Percentiles rank a stretch among this genome's conserved stretches.
Evolutionary conservation across 2,888 invertebrate species (phyloP).

Genomic region (Diogma glabrata): DNA sequence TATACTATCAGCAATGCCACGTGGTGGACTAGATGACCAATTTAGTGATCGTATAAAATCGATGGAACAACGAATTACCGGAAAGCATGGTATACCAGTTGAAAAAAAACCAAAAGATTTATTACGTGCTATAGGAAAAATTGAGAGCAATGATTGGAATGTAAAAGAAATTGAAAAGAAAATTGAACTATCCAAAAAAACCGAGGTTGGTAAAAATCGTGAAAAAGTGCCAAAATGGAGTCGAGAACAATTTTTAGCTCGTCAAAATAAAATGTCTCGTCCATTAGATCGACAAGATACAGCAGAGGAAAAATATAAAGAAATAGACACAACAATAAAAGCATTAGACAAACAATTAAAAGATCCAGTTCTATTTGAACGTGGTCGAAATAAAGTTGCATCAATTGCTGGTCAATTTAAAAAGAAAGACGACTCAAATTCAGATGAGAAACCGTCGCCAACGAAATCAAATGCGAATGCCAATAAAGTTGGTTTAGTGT

Average conservation of each 20-base stretch:
- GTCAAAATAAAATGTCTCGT: slow-evolving; percentile 57
- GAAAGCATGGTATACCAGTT: slow-evolving; percentile 40
- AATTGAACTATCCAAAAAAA: slow-evolving; percentile 48
- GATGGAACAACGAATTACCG: slow-evolving; percentile 68
- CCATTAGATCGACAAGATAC: slow-evolving; percentile 46
- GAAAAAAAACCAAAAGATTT: slow-evolving; percentile 78
- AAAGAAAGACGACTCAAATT: slow-evolving; percentile 31
- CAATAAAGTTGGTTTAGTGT: slow-evolving; percentile 44
- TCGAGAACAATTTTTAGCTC: slow-evolving; percentile 59
- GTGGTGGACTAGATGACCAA: slow-evolving; percentile 31
- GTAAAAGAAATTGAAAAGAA: slow-evolving; percentile 82
- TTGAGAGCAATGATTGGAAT: slow-evolving; percentile 85
- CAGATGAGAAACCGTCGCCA: background rate
- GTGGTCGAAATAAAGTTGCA: slow-evolving; percentile 67
- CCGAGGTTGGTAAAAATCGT: slow-evolving; percentile 38
- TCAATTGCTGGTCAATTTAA: slow-evolving; percentile 71
- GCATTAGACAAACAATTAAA: slow-evolving; percentile 59
- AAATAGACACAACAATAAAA: slow-evolving; percentile 61
- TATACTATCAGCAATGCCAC: slow-evolving; percentile 33
- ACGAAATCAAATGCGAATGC: slow-evolving; percentile 40
- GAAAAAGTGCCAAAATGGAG: slow-evolving; percentile 89
- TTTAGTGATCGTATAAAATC: slow-evolving; percentile 47
- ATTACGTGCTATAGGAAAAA: slow-evolving; percentile 75
- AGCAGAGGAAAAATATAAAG: slow-evolving; percentile 49
- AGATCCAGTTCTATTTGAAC: slow-evolving; percentile 61